Evolutionary conservation across 2,888 invertebrate genomes (phyloP).

Genomic region (Rhorus exstirpatorius): DNA sequence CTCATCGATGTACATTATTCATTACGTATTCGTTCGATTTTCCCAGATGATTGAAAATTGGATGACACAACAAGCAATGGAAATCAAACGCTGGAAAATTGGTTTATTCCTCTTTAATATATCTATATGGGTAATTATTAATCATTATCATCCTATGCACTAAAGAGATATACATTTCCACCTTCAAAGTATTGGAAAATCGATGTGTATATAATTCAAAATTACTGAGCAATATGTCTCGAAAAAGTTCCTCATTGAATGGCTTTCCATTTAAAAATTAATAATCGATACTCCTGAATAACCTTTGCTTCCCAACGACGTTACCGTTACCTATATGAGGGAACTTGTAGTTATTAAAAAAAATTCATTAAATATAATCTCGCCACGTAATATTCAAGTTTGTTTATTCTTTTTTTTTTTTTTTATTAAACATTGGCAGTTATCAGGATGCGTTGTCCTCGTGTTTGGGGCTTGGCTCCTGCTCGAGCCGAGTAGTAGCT

Average conservation of each 20-base stretch:
- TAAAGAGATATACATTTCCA: neutral
- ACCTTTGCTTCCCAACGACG: neutral
- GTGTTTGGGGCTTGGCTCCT: slow-evolving; percentile 87
- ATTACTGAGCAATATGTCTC: too few species aligned
- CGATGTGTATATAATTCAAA: too few species aligned
- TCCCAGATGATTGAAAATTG: slow-evolving; percentile 78
- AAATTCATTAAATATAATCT: neutral
- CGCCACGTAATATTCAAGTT: neutral
- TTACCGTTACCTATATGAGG: neutral
- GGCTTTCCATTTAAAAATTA: too few species aligned
- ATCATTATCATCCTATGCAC: neutral
- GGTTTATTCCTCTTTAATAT: slow-evolving; percentile 82
- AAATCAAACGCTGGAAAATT: slow-evolving; percentile 83
- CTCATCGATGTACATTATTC: neutral
- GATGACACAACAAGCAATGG: slow-evolving; percentile 72
- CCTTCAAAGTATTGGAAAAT: too few species aligned
- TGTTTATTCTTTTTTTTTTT: neutral
- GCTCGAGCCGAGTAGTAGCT: slow-evolving; percentile 87
- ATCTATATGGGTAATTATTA: slow-evolving; percentile 83
- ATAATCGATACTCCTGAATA: neutral
- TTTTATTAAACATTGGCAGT: slow-evolving; percentile 80
- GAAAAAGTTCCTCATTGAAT: too few species aligned
- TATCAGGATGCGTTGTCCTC: slow-evolving; percentile 87
- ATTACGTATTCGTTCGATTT: slow-evolving; percentile 19
- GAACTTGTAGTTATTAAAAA: neutral